Conservation (phyloP, 2,113 vertebrate species). For the Myodes glareolus region DNA sequence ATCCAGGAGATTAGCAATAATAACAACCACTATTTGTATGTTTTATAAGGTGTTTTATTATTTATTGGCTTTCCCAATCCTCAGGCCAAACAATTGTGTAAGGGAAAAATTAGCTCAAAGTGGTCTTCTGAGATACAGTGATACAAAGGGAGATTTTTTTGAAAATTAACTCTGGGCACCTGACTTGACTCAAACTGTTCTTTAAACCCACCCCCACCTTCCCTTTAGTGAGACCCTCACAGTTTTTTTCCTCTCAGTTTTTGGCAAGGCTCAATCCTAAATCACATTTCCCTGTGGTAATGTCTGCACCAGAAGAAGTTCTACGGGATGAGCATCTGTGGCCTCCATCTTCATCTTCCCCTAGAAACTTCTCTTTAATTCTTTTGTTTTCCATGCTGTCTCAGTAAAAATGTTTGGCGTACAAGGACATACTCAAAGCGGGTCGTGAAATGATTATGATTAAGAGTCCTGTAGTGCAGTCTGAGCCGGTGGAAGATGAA, state of each 20-base stretch:
- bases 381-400: neutral
- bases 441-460: neutral
- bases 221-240: neutral
- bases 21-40: neutral
- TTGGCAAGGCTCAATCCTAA: neutral
- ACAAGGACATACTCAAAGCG: neutral
- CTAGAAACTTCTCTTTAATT: neutral
- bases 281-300: neutral
- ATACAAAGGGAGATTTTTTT: neutral
- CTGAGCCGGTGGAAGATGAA: neutral
- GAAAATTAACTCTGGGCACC: neutral
- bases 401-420: neutral
- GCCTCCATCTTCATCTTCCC: neutral
- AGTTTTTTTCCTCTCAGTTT: neutral
- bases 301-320: neutral
- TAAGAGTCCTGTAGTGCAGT: neutral
- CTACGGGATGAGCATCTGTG: neutral
- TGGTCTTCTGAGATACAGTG: neutral
- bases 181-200: neutral
- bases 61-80: slow-evolving; percentile 32
- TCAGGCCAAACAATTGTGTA: slow-evolving; percentile 9
- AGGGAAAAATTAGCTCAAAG: neutral
- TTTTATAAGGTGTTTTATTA: neutral
- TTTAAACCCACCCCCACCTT: neutral
- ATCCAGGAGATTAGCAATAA: neutral